These are phyloP conservation scores for Tyria jacobaeae DNA, from an alignment of 2,888 invertebrate genomes.

Conservation along the genomic window DNA sequence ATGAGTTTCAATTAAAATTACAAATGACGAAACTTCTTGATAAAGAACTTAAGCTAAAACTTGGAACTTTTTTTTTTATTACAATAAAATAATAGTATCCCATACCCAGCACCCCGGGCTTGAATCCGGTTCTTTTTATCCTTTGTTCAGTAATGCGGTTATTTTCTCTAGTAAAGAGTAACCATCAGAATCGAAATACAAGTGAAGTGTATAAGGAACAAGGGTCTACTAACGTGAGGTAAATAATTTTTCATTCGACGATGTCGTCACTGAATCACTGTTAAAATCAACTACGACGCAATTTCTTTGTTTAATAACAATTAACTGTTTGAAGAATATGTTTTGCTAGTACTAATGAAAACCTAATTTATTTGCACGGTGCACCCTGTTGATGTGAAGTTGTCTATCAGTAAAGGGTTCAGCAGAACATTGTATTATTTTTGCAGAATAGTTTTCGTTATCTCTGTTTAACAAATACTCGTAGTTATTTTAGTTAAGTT, in stretches of 20 bases:
- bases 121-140: no score
- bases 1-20: neutral
- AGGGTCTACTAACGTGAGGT: slow-evolving; percentile 26
- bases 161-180: no score
- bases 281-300: slow-evolving; percentile 50
- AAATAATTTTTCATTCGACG: slow-evolving; percentile 44
- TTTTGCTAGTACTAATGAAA: slow-evolving; percentile 51
- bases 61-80: no score
- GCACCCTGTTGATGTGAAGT: slow-evolving; percentile 13
- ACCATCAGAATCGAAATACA: slow-evolving; percentile 2
- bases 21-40: neutral
- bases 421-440: slow-evolving; percentile 1
- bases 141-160: no score
- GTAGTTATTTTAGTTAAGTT: neutral
- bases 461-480: neutral
- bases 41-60: no score
- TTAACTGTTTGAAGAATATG: slow-evolving; percentile 51
- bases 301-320: slow-evolving; percentile 52
- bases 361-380: slow-evolving; percentile 49
- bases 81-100: no score
- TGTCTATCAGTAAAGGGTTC: slow-evolving; percentile 23
- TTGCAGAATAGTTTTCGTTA: neutral
- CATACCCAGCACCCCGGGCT: no score
- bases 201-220: slow-evolving; percentile 10
- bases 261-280: slow-evolving; percentile 49